Percentiles rank a stretch among this genome's conserved stretches.
Conservation (phyloP, 2,113 vertebrate species). For the Microcebus lehilahytsara region DNA sequence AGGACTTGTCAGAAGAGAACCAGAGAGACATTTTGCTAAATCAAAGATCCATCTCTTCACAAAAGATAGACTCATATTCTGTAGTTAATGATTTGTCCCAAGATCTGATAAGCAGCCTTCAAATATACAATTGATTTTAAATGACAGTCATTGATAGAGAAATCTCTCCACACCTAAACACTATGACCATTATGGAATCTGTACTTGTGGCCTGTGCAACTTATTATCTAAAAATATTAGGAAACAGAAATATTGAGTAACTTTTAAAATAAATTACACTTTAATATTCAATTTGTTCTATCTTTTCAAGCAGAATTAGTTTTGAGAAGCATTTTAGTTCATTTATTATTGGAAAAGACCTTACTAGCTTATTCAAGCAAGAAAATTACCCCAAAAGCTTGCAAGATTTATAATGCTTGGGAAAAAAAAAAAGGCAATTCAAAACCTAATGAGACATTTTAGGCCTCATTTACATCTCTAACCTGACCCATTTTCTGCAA, state of each 20-base stretch:
- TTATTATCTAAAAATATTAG: constrained; percentile 48
- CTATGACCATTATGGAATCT: neutral
- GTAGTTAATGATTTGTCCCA: neutral
- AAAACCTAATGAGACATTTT: constrained; percentile 89
- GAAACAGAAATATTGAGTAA: constrained; percentile 40
- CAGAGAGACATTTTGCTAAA: neutral
- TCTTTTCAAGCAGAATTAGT: constrained; percentile 78
- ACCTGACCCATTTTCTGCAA: constrained; percentile 86
- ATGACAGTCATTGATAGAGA: neutral
- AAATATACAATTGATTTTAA: neutral
- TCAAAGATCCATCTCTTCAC: neutral
- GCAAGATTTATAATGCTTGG: constrained; percentile 86
- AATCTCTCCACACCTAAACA: neutral
- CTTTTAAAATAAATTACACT: constrained; percentile 65
- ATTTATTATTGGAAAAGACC: constrained; percentile 84
- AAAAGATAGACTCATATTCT: neutral
- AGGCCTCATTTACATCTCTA: constrained; percentile 87
- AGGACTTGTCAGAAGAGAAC: constrained; percentile 16
- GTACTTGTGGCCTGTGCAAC: neutral
- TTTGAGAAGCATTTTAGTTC: constrained; percentile 79
- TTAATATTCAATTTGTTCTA: constrained; percentile 62
- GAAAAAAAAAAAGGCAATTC: constrained; percentile 85
- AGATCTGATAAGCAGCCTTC: constrained; percentile 2
- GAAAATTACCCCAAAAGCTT: constrained; percentile 86
- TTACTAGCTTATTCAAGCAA: constrained; percentile 83